Base-by-base conservation (phyloP, 2,888 invertebrate genomes). In the Aethes cnicana region DNA sequence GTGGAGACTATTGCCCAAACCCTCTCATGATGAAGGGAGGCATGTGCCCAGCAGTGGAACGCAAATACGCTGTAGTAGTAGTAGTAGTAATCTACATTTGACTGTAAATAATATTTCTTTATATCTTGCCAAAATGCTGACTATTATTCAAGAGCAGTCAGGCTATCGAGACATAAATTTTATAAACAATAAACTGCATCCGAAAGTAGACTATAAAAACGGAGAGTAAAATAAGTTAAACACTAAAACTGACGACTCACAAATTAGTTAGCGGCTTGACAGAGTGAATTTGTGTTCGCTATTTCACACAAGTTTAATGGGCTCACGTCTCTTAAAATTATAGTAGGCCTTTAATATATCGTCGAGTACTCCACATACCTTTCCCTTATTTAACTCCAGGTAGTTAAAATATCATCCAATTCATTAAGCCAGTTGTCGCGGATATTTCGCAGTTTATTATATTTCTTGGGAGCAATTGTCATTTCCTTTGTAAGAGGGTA, bases 151-250 rank as follows among this genome's bases (percentile, higher is more conserved):
- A 47, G 48, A 54, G 69, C 59, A 65, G 68, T 69, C 69, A 66
- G 41, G 47, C 60, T 60, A 69, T 68, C 62, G 59, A 66, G 73
- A 67, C 72, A 73, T 79, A 74, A 76, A 74, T 74, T 65, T 72
- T 65, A 64, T 63, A 67, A 64, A 61, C 65, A 69, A 64, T 55
- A 63, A 52, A 32, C 53, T 52, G 56, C 54, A 33, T 39, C 21
- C 4, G 8, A 39, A 41, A 41, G 26, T 28, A 28, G 9, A 9
- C 52, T 39, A 46, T 49, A 56, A 56, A 56, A 42, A 20, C 63
- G 61, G 63, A 67, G 68, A 72, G 68, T 47, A 53, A 54, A 58
- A 68, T 64, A 68, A 67, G 59, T 64, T 56, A 52, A 57, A 60
- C 53, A 68, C 62, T 77, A 72, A 74, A 69, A 60, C 49, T 39